Base-by-base conservation (phyloP, 30 jellyfish, hydroid and myxozoan genomes). In the Rhopilema esculentum region DNA sequence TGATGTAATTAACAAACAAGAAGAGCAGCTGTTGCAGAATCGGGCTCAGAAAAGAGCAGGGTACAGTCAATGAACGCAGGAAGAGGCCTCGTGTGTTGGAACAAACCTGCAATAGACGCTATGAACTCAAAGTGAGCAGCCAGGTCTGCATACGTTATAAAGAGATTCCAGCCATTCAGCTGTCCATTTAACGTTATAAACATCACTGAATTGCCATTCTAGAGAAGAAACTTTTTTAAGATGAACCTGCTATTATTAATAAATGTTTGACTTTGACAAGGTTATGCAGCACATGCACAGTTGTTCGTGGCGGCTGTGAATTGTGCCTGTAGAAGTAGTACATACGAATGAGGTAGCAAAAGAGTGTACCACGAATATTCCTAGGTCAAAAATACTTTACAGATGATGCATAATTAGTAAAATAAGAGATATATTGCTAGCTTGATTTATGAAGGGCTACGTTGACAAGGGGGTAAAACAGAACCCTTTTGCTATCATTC, bases 81-180 rank as follows among this genome's bases (percentile, higher is more conserved):
- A 8, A 32, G 52, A 75, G 80, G 84, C 85, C 94, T 64, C 72
- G 86, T 49, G 94, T 50, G 66, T 19, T 27, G 68, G 82, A 76
- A 66, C 74, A 22, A 66, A 85, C 94, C 94, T 40, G 52, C 94
- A 85, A 85, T 85, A 82, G 94, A 85, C 94, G 94, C 94, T 20
- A 18, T 8, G 15, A 1, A 49, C 51, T 57, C 50, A 64, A 85
- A 85, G 71, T 73, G 94, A 85, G 40, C 94, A 85, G 72, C 76
- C 68, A 53, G 51, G 72, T 33, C 72, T 25, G 82, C 23, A 2
- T 40, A 12, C 12, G 57, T 12, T 2, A 2, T 12, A 40, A 40
- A 12, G 57, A 40, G 57, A 40, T 40, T 40, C 57, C 57, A 40
- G 57, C 57, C 57, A 40, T 40, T 40, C 57, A 40, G 57, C 6